phyloP scores from a whole-genome alignment of 2,113 vertebrate genomes.

The Candoia aspera region DNA sequence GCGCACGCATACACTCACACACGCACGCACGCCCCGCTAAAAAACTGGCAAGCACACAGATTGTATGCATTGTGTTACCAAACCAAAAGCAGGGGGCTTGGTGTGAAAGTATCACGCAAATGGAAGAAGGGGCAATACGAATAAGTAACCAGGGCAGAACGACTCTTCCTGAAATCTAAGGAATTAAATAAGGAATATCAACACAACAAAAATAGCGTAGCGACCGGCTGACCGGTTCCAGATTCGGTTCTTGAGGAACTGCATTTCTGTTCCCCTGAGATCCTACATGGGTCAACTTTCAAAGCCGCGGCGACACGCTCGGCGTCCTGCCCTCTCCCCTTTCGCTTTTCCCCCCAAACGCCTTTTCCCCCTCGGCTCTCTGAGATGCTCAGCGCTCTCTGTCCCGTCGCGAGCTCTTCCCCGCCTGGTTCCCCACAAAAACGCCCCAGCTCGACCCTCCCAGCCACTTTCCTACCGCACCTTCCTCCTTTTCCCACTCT shows the following conservation, averaged over 20 bases:
- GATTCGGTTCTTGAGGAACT: not conserved
- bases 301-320: no score
- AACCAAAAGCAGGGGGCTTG: not conserved
- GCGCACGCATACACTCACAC: not conserved
- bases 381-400: not conserved
- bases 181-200: not conserved
- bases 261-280: not conserved
- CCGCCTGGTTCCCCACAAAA: not conserved
- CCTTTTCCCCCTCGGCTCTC: no score
- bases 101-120: not conserved
- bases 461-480: not conserved
- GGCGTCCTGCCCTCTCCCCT: not conserved
- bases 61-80: not conserved
- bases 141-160: not conserved
- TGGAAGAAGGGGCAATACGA: not conserved
- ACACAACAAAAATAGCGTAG: not conserved
- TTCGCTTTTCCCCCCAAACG: accelerated
- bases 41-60: not conserved
- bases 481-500: not conserved
- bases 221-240: not conserved
- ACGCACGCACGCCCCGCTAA: not conserved
- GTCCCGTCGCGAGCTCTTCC: not conserved
- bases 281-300: not conserved
- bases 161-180: not conserved
- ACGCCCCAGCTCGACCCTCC: not conserved